Percentiles rank a stretch among this genome's conserved stretches.
Conservation (phyloP, 2,113 vertebrate genomes). For the Brachyhypopomus gauderio region DNA sequence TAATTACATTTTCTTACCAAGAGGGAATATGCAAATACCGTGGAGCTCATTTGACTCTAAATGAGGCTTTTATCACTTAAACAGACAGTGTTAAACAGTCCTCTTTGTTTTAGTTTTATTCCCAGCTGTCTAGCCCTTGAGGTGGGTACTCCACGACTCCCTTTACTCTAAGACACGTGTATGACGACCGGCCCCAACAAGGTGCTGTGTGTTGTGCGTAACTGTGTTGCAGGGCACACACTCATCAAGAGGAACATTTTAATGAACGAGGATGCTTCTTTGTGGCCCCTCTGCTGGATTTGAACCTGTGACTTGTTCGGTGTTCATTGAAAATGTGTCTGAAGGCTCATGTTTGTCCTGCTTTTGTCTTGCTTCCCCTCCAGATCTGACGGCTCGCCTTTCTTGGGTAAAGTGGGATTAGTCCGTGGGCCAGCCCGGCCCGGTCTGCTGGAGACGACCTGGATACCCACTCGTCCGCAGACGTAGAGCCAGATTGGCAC, state of each 20-base stretch:
- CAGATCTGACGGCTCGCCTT: slow-evolving; percentile 84
- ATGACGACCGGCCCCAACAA: slow-evolving; percentile 43
- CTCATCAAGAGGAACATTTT: slow-evolving; percentile 47
- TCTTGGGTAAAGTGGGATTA: slow-evolving; percentile 88
- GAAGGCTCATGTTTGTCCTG: slow-evolving; percentile 65
- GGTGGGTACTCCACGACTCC: slow-evolving; percentile 52
- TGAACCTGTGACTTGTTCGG: slow-evolving; percentile 63
- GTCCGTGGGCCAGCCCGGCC: slow-evolving; percentile 43
- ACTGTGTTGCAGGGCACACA: slow-evolving; percentile 56
- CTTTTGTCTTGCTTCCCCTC: slow-evolving; percentile 56
- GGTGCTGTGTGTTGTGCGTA: slow-evolving; percentile 50
- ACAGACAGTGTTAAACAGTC: slow-evolving; percentile 42
- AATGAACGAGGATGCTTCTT: slow-evolving; percentile 51
- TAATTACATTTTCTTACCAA: slow-evolving; percentile 33
- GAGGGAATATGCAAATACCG: slow-evolving; percentile 42
- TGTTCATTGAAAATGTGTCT: slow-evolving; percentile 68
- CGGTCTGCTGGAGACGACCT: neutral
- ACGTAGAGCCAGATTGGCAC: slow-evolving; percentile 37
- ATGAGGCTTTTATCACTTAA: slow-evolving; percentile 51
- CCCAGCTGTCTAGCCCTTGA: slow-evolving; percentile 52
- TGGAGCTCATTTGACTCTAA: slow-evolving; percentile 30
- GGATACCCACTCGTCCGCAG: slow-evolving; percentile 53
- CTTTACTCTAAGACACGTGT: slow-evolving; percentile 55
- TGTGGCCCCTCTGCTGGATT: slow-evolving; percentile 45
- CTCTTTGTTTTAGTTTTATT: slow-evolving; percentile 54